A percentile compares a stretch with the other conserved stretches of the same genome.
phyloP scores from a whole-genome alignment of 2,113 vertebrate species.

The Pituophis catenifer region DNA sequence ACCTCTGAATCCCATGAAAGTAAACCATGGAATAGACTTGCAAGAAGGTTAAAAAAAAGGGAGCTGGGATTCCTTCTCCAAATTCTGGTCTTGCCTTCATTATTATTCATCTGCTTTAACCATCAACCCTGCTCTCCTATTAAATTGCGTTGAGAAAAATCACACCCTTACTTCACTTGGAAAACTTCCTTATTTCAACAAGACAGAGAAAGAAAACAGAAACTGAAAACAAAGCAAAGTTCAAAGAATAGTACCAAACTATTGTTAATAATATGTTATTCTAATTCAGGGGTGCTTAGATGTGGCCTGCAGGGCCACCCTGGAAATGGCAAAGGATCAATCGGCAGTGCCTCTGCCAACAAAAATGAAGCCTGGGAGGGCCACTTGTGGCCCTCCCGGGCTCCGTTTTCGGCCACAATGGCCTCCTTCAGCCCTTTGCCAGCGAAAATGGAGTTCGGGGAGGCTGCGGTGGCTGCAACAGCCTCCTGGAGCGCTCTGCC shows the following conservation, averaged over 20 bases:
- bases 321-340: too few relatives aligned
- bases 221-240: neutral
- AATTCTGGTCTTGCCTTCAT: neutral
- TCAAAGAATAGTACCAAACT: neutral
- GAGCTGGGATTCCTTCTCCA: neutral
- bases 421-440: too few relatives aligned
- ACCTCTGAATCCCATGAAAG: neutral
- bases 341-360: too few relatives aligned
- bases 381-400: too few relatives aligned
- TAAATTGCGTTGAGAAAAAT: neutral
- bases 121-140: neutral
- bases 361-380: too few relatives aligned
- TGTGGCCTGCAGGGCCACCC: too few relatives aligned
- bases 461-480: too few relatives aligned
- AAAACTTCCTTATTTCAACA: neutral
- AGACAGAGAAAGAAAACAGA: neutral
- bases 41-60: neutral
- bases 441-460: too few relatives aligned
- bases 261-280: neutral
- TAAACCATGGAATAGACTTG: neutral
- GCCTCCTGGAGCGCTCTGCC: too few relatives aligned
- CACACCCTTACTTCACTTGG: neutral
- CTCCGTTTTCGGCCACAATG: too few relatives aligned
- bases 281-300: too few relatives aligned
- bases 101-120: neutral